These are phyloP conservation scores for Hybos culiciformis DNA, from an alignment of 2,888 invertebrate genomes.

Conservation along the genomic window DNA sequence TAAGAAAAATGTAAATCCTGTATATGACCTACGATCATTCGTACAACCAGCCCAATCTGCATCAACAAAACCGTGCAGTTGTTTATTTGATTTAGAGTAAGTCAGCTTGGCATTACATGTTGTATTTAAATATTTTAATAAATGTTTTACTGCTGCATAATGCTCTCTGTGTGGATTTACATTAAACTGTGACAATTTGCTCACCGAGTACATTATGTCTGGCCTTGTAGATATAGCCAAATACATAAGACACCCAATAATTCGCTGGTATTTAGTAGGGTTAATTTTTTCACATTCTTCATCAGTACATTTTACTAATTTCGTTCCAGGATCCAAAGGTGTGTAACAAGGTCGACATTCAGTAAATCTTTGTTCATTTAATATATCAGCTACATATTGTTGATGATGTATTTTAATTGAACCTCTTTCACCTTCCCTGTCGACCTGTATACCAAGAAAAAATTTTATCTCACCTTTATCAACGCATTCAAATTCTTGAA, in stretches of 20 bases:
- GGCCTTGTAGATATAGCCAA: slow-evolving; percentile 7
- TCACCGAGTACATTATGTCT: slow-evolving; percentile 6
- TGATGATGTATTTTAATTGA: background rate
- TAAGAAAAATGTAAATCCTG: slow-evolving; percentile 8
- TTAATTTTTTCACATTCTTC: background rate
- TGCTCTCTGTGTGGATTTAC: slow-evolving; percentile 5
- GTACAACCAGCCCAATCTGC: slow-evolving; percentile 8
- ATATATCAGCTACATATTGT: background rate
- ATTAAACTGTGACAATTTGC: slow-evolving; percentile 6
- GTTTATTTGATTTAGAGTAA: slow-evolving; percentile 5
- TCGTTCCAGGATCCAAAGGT: slow-evolving; percentile 5
- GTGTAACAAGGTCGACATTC: slow-evolving; percentile 4
- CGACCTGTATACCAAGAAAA: slow-evolving; percentile 1
- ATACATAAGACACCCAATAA: slow-evolving; percentile 9
- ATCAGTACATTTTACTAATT: background rate
- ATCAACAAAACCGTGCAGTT: slow-evolving; percentile 6
- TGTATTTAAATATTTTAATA: slow-evolving; percentile 6
- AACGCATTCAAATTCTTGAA: background rate
- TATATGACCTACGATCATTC: slow-evolving; percentile 9
- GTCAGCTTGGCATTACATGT: slow-evolving; percentile 2
- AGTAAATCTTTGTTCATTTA: background rate
- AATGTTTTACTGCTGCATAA: slow-evolving; percentile 5
- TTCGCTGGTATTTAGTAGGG: slow-evolving; percentile 6
- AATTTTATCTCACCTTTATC: background rate
- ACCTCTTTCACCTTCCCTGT: background rate